Percentiles rank a stretch among this genome's conserved stretches.
These are phyloP conservation scores for Tragelaphus buxtoni DNA, from an alignment of 2,113 vertebrate genomes.

Conservation along the genomic window DNA sequence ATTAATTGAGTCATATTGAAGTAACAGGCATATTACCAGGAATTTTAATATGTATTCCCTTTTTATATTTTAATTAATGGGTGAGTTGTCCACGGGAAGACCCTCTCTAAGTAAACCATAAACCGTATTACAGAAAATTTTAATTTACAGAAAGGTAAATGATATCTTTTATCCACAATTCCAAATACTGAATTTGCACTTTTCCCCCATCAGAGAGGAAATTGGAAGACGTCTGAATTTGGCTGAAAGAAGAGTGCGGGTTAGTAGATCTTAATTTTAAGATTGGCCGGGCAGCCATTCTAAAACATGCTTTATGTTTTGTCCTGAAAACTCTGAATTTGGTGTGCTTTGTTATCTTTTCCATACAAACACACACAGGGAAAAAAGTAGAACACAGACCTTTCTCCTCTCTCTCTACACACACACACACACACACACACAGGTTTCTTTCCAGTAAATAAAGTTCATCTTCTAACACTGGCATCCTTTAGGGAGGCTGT, in stretches of 20 bases:
- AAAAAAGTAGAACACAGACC: neutral
- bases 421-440: too few species aligned
- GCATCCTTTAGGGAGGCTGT: neutral
- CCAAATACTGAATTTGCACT: conserved; percentile 34
- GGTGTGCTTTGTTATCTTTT: conserved; percentile 14
- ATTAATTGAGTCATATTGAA: neutral
- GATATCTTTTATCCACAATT: neutral
- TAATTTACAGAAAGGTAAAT: neutral
- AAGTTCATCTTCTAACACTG: neutral
- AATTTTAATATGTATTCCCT: neutral
- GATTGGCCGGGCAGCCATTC: neutral
- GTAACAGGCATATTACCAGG: neutral
- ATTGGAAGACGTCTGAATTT: conserved; percentile 50
- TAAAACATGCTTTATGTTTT: conserved; percentile 23
- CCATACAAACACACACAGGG: neutral
- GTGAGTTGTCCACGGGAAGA: neutral
- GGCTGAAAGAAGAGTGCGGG: conserved; percentile 41
- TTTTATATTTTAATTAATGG: neutral
- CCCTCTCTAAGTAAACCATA: neutral
- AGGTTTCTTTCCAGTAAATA: neutral
- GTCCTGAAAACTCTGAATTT: neutral
- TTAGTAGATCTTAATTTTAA: conserved; percentile 49
- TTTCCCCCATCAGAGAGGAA: neutral
- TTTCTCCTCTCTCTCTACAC: neutral
- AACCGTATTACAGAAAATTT: neutral